Evolutionary conservation across 2,797 vertebrate species (phyloP), one percentile per base, ranked within the genome.

Genomic region (Cebuella pygmaea): DNA sequence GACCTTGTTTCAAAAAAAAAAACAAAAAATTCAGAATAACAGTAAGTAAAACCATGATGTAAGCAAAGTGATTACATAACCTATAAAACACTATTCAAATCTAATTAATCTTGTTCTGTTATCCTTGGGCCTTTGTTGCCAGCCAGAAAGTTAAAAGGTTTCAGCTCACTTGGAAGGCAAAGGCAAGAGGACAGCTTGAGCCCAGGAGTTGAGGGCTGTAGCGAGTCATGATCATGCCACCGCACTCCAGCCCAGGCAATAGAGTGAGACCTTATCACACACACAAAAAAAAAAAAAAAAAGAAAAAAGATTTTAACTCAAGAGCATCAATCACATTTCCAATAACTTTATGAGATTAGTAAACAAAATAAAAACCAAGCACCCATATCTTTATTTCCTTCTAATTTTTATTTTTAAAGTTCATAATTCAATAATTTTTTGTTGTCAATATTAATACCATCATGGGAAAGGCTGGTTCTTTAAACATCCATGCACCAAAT

Each of bases 91-190:
- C 26, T 82, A 74, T 64, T 76, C 72, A 70, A 82, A 88, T 84
- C 70, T 74, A 93, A 88, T 8, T 44, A 76, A 59, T 87, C 41
- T 88, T 75, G 15, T 91, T 82, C 84, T 57, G 27, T 83, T 95
- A 90, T 61, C 50, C 48, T 88, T 87, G 46, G 36, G 7, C 9
- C 26, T 92, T 72, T 15, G 41, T 48, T 76, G 26, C 84, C 85
- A 96, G 78, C 27, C 26, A 96, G 27, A 92, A 95, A 94, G 33
- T 85, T 94, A 17, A 83, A 52, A 64, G 52, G 48, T 81, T 57
- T 57, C 52, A 57, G 52, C 52, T 82, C 48, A 79, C 64, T 67
- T 67, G 64, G 64, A 17, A n/a, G 33, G 33, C 64, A n/a, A 33
- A 67, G 15, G 15, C 64, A 67, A 67, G 30, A 67, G 33, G 33